A percentile compares a stretch with the other conserved stretches of the same genome.
Conservation (phyloP, 2,113 vertebrate genomes). For the Eulemur macaco region DNA sequence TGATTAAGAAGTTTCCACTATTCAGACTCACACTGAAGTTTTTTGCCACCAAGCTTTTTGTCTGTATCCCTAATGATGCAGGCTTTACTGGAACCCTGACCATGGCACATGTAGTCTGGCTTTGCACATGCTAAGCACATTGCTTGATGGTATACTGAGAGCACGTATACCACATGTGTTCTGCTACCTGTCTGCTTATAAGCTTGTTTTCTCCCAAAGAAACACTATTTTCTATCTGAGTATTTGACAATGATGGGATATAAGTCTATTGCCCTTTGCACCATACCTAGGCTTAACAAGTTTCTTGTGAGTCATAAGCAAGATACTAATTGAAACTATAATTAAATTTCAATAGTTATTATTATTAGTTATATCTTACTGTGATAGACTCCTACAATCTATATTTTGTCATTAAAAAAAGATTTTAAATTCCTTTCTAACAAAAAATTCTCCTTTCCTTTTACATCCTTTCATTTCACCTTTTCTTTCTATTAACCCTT, state of each 20-base stretch:
- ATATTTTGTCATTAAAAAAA: background rate
- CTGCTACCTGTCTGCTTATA: background rate
- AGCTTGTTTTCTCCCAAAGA: background rate
- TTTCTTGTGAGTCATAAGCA: background rate
- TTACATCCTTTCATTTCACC: background rate
- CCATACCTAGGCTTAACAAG: background rate
- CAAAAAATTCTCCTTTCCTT: background rate
- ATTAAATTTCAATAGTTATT: background rate
- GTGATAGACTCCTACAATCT: background rate
- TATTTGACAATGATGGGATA: background rate
- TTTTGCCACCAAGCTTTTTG: background rate
- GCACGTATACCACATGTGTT: accelerated
- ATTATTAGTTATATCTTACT: background rate
- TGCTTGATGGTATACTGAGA: background rate
- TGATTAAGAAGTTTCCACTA: background rate
- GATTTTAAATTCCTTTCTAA: background rate
- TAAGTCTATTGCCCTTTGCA: background rate
- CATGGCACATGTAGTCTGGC: accelerated
- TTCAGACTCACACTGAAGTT: background rate
- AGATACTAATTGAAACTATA: background rate
- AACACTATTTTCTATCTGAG: background rate
- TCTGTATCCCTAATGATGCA: background rate
- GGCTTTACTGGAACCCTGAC: background rate
- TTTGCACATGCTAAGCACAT: background rate
- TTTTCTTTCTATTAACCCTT: background rate